phyloP scores from a whole-genome alignment of 2,797 vertebrate species.

The Artibeus lituratus region DNA sequence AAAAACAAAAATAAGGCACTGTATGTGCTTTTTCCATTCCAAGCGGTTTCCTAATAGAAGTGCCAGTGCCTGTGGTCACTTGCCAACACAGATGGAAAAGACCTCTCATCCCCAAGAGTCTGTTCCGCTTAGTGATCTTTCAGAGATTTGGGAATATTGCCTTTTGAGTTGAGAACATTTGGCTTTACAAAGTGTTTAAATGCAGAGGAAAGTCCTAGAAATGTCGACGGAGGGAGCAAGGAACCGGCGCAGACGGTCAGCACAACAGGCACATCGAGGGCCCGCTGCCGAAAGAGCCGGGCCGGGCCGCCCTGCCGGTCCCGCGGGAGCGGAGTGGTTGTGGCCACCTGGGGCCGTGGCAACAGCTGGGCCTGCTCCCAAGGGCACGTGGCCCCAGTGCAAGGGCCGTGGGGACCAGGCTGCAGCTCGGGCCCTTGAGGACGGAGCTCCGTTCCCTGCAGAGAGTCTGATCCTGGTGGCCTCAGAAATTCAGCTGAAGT shows the following conservation, averaged over 20 bases:
- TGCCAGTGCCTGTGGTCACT: background rate
- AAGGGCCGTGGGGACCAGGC: background rate
- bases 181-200: constrained; percentile 49
- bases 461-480: background rate
- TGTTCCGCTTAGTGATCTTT: constrained; percentile 4
- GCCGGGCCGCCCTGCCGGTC: background rate
- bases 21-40: background rate
- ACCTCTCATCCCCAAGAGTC: background rate
- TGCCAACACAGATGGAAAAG: constrained; percentile 51
- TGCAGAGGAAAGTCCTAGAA: background rate
- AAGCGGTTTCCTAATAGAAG: constrained; percentile 26
- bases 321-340: background rate
- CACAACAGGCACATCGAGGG: rapidly evolving
- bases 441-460: background rate
- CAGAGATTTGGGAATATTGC: constrained; percentile 36
- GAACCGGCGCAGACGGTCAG: background rate
- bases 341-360: background rate
- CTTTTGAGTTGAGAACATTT: constrained; percentile 24
- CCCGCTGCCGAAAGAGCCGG: background rate
- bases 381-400: background rate
- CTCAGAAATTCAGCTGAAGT: constrained; percentile 57
- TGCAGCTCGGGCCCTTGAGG: background rate
- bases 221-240: background rate
- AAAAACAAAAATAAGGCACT: background rate
- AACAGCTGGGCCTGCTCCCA: background rate